Percentiles rank a stretch among this genome's conserved stretches.
phyloP scores from a whole-genome alignment of 2,888 invertebrate species.

The Nomada goodeniana region DNA sequence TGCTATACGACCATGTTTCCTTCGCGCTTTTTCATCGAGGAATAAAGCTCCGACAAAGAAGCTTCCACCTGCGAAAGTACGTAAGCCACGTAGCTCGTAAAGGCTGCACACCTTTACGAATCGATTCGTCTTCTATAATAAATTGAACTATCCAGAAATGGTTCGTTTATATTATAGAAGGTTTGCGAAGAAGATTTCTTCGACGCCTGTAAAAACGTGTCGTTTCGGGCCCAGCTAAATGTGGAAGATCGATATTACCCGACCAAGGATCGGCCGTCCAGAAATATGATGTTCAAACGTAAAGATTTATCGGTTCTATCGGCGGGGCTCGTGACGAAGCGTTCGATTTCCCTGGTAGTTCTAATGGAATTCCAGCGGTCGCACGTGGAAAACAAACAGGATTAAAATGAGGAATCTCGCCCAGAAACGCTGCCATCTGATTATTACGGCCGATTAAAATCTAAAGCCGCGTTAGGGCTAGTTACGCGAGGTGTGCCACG shows the following conservation, averaged over 20 bases:
- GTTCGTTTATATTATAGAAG: background rate
- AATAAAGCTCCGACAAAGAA: background rate
- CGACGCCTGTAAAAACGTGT: background rate
- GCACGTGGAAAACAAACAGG: constrained; percentile 34
- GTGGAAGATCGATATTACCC: too few relatives aligned
- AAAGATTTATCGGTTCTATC: constrained; percentile 3
- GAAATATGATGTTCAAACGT: background rate
- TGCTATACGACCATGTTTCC: constrained; percentile 21
- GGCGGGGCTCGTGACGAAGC: background rate
- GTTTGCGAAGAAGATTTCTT: background rate
- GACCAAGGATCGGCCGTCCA: too few relatives aligned
- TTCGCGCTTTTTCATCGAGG: background rate
- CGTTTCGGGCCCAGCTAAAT: background rate
- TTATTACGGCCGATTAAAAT: constrained; percentile 38
- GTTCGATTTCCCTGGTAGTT: constrained; percentile 38
- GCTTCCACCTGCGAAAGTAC: background rate
- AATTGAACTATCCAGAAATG: background rate
- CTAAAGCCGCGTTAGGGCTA: constrained; percentile 21
- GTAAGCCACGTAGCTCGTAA: background rate
- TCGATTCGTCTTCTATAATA: background rate
- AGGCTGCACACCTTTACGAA: background rate
- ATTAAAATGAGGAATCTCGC: constrained; percentile 37
- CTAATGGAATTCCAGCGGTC: constrained; percentile 42
- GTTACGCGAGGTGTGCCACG: background rate
- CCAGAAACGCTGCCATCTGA: constrained; percentile 6